Evolutionary conservation across 2,888 invertebrate genomes (phyloP).

Genomic region (Neoascia interrupta): DNA sequence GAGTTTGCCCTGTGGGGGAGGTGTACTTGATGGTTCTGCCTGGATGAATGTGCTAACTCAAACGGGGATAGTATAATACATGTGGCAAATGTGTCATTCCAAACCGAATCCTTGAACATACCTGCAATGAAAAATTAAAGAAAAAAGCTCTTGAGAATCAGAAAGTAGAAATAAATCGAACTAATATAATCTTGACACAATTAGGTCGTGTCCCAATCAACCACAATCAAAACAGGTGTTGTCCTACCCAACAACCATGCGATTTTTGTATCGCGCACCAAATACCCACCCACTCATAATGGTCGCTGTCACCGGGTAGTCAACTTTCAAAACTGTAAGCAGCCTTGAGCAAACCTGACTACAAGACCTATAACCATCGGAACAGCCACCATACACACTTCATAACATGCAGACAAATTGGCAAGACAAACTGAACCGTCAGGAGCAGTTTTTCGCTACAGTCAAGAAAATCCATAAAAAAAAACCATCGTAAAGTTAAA

Average conservation of each 20-base stretch:
- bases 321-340: conserved; percentile 47
- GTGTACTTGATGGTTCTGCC: conserved; percentile 54
- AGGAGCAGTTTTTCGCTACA: too few species aligned
- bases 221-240: conserved; percentile 26
- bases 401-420: conserved; percentile 31
- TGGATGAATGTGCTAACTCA: conserved; percentile 25
- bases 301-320: conserved; percentile 46
- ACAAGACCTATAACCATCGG: too few species aligned
- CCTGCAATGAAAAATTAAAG: conserved; percentile 12
- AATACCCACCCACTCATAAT: conserved; percentile 62
- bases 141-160: not conserved
- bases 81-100: not conserved
- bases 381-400: conserved; percentile 43
- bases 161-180: too few species aligned
- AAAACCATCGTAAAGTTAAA: conserved; percentile 6
- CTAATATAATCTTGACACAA: conserved; percentile 31
- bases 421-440: conserved; percentile 14
- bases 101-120: not conserved
- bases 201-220: not conserved
- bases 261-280: conserved; percentile 31
- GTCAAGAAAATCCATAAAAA: conserved; percentile 49
- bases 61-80: too few species aligned
- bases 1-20: conserved; percentile 18
- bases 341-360: conserved; percentile 44
- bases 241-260: conserved; percentile 40